phyloP scores from a whole-genome alignment of 2,888 invertebrate species.

The Pyralis farinalis region DNA sequence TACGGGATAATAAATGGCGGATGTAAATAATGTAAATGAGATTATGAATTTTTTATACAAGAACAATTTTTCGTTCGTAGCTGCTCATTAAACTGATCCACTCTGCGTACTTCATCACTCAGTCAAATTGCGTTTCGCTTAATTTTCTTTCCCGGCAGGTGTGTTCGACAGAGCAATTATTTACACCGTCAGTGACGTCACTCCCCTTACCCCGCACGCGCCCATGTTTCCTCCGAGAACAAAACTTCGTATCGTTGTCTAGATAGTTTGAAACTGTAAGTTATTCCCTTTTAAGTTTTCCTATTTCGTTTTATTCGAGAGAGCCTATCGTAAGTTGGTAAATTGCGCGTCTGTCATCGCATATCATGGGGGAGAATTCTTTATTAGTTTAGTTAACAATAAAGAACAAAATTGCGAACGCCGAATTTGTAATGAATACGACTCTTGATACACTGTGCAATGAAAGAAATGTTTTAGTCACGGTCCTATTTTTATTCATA shows the following conservation, averaged over 20 bases:
- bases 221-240: slow-evolving; percentile 47
- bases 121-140: slow-evolving; percentile 80
- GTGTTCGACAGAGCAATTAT: slow-evolving; percentile 81
- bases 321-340: slow-evolving; percentile 35
- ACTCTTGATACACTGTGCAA: too few relatives aligned
- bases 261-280: slow-evolving; percentile 58
- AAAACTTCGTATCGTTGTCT: slow-evolving; percentile 54
- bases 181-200: slow-evolving; percentile 77
- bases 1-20: slow-evolving; percentile 40
- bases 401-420: too few relatives aligned
- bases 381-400: neutral
- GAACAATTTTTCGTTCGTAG: slow-evolving; percentile 70
- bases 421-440: too few relatives aligned
- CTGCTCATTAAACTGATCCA: slow-evolving; percentile 77
- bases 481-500: too few relatives aligned
- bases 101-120: slow-evolving; percentile 77
- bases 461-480: too few relatives aligned
- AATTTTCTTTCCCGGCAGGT: slow-evolving; percentile 80
- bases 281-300: slow-evolving; percentile 48
- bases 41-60: slow-evolving; percentile 61
- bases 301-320: slow-evolving; percentile 37
- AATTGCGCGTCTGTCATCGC: slow-evolving; percentile 29
- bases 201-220: slow-evolving; percentile 35
- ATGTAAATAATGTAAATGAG: slow-evolving; percentile 51
- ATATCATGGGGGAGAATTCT: slow-evolving; percentile 15